phyloP scores from a whole-genome alignment of 2,888 invertebrate species.

The Cordilura impudica region DNA sequence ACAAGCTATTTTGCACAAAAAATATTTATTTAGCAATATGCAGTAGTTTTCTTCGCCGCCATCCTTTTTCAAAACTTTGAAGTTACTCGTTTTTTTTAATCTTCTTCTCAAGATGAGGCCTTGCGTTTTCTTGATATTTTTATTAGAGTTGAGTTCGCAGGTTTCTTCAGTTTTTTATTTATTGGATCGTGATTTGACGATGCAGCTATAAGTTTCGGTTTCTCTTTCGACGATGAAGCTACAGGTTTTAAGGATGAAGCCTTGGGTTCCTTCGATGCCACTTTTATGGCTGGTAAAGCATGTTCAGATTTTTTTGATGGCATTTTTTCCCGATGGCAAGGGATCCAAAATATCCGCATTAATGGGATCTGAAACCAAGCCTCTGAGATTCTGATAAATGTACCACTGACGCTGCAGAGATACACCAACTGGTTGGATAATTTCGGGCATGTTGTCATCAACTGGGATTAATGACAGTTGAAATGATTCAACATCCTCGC shows the following conservation, averaged over 20 bases:
- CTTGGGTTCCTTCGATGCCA: background rate
- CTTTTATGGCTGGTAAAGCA: background rate
- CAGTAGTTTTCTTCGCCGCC: background rate
- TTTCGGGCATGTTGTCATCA: no score
- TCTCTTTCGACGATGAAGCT: background rate
- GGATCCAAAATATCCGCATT: no score
- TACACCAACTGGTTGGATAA: no score
- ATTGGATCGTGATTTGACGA: slow-evolving; percentile 1
- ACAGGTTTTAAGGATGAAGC: background rate
- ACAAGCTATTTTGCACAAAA: background rate
- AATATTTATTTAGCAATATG: slow-evolving; percentile 1
- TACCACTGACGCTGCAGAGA: no score
- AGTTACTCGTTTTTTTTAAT: slow-evolving; percentile 1
- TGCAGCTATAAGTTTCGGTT: background rate
- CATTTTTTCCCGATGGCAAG: no score
- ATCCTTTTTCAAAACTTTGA: background rate
- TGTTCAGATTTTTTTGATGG: no score
- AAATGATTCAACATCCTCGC: no score
- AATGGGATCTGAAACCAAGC: no score
- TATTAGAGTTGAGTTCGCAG: background rate
- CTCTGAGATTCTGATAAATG: no score
- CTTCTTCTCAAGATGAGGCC: slow-evolving; percentile 7
- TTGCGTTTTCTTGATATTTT: background rate
- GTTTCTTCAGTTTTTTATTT: background rate
- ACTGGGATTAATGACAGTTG: no score